Base-by-base conservation (phyloP, 2,113 vertebrate genomes). In the Eublepharis macularius region DNA sequence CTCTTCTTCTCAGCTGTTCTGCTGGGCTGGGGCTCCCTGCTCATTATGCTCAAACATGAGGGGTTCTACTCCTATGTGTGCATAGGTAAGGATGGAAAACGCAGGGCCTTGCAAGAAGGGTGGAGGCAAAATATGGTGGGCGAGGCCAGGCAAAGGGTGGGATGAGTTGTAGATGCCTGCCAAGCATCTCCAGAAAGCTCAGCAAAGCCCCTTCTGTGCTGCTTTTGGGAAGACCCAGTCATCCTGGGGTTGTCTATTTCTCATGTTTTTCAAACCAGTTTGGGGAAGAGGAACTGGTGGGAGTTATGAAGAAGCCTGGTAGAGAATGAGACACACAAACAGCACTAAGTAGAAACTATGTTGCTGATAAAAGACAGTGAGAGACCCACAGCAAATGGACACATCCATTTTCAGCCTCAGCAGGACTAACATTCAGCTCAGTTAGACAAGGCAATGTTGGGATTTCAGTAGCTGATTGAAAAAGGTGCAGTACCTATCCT, bases 31-130 rank as follows among this genome's bases (percentile, higher is more conserved):
- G 97, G 95, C 68, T 98, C 98, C 47, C 92, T 98, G 87, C 97
- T 98, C 81, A 97, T 98, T 90, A 98, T 98, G 97, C 96, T 98
- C 66, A 97, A 98, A 87, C 92, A 87, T 1, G 96, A 98, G 91
- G 97, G 98, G 76, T 98, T 98, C 94, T 98, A 98, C 92, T 98
- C 97, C 10, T 94, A 97, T 91, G 69, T 98, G 29, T 98, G 98
- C 76, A 8, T 76, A 93, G 94, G 95, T 96, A 90, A 72, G 87
- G 70, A 39, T 21, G 11, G 5, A 13, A 32, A 17, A 16, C 8
- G 36, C 47, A 2, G 47, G 60, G 45, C 60, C 54, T 39, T 41
- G 51, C 34, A 13, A 19, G 19, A 19, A 32, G 26, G n/a, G 17
- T 24, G 7, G 36, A 78, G 29, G 24, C 13, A 13, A 29, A 51